Evolutionary conservation across 2,113 vertebrate genomes (phyloP), one percentile per base, ranked within the genome.

Genomic region (Petroica traversi): DNA sequence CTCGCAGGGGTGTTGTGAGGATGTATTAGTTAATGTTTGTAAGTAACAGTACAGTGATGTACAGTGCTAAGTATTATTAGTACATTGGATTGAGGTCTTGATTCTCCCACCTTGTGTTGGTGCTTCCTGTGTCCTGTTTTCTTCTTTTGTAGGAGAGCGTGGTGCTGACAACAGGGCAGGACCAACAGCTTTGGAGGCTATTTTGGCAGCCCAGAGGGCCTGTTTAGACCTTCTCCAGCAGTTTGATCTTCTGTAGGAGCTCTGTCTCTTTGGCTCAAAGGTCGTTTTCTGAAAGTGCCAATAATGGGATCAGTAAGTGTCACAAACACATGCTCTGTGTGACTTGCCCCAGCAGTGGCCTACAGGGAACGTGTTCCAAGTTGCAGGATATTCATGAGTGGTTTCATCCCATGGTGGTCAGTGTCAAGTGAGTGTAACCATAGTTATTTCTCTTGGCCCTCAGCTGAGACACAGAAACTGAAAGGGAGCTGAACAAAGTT

Each of bases 1-100:
- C 96, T 97, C 90, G 63, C 95, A 97, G 93, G 96, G 96, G 86
- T 97, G 97, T 97, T 97, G 95, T 97, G 97, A 97, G 95, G 95
- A 92, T 95, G 72, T 96, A 43, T 92, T 89, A 96, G 92, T 96
- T 93, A 55, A 93, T 93, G 94, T 95, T 52, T 96, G 92, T 97
- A 96, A 95, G 89, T 92, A 89, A 68, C 74, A 94, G 81, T 94
- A 93, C 63, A 88, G 95, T 96, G 93, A 84, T 96, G 93, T 96
- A 95, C 93, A 96, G 90, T 96, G 95, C 68, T 73, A 89, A 97
- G 93, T 97, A 91, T 93, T 93, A 89, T 45, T 88, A 94, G 91
- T 93, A 95, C 72, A 96, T 71, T 96, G 91, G 85, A 87, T 86
- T 80, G 94, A 97, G 92, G 88, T 96, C 95, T 94, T 58, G 86